Evolutionary conservation across 2,797 vertebrate genomes (phyloP).

Genomic region (Pygocentrus nattereri): DNA sequence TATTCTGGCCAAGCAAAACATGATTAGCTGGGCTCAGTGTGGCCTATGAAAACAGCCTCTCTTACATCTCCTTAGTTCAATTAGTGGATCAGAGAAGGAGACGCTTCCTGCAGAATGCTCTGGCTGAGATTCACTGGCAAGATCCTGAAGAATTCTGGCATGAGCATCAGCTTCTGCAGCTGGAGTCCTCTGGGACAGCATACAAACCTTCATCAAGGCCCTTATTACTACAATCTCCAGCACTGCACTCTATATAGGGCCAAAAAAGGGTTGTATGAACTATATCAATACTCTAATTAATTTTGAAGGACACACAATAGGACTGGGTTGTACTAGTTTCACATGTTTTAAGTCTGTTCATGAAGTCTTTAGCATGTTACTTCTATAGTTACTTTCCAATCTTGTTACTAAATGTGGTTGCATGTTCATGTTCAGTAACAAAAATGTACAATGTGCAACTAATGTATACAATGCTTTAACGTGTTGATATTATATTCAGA

Average conservation of each 20-base stretch:
- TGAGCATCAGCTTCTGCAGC: constrained; percentile 19
- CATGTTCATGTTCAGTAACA: no score
- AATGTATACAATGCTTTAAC: no score
- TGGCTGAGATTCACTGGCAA: constrained; percentile 41
- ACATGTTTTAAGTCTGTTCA: no score
- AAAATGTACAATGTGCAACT: no score
- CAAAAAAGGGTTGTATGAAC: not conserved
- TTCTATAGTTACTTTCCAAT: no score
- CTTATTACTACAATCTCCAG: constrained; percentile 16
- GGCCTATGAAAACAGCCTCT: constrained; percentile 38
- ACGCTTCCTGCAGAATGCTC: constrained; percentile 33
- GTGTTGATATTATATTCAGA: no score
- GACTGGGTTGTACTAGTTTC: no score
- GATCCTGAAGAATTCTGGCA: constrained; percentile 40
- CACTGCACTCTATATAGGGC: not conserved
- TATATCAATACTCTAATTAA: no score
- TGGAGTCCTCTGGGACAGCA: constrained; percentile 30
- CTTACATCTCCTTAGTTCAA: constrained; percentile 49
- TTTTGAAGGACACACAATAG: no score
- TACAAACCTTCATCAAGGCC: constrained; percentile 23
- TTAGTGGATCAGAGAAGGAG: constrained; percentile 37
- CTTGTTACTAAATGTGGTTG: no score
- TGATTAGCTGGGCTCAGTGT: constrained; percentile 41
- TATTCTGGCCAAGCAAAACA: constrained; percentile 58
- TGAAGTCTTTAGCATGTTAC: no score